phyloP scores from a whole-genome alignment of 1,140 invertebrate species.

The Caenorhabditis remanei region DNA sequence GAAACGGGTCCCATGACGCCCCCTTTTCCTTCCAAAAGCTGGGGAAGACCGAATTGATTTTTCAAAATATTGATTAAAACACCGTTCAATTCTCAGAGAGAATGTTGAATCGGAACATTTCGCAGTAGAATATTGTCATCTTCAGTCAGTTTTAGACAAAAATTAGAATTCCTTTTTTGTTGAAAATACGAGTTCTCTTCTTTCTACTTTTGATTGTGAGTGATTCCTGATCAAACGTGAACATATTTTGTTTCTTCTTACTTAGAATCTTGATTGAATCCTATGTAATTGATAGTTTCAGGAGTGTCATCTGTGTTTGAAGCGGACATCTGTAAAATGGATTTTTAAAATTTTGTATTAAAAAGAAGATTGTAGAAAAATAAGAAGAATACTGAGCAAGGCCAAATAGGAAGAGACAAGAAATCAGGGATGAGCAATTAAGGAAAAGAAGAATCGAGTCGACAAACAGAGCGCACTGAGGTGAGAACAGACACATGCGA shows the following conservation, averaged over 20 bases:
- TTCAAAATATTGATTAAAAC: too few species aligned
- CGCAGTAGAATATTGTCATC: too few species aligned
- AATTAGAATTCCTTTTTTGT: too few species aligned
- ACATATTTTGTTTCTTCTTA: neutral
- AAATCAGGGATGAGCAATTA: neutral
- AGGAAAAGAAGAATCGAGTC: neutral
- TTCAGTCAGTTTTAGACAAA: too few species aligned
- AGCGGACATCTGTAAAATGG: constrained; percentile 10
- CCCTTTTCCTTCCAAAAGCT: too few species aligned
- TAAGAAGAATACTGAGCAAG: neutral
- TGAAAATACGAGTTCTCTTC: too few species aligned
- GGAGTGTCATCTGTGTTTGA: neutral
- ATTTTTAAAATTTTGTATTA: neutral
- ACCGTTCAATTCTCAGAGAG: too few species aligned
- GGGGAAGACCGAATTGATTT: too few species aligned
- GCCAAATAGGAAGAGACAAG: neutral
- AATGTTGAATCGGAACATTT: too few species aligned
- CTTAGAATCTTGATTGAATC: constrained; percentile 68
- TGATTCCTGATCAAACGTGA: too few species aligned
- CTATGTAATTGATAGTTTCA: constrained; percentile 60
- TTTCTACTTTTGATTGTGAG: too few species aligned
- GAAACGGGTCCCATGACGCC: too few species aligned
- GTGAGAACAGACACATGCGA: neutral
- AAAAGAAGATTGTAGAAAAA: neutral
- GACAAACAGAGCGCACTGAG: constrained; percentile 6